phyloP scores from a whole-genome alignment of 2,113 vertebrate species.

The Dipodomys merriami region DNA sequence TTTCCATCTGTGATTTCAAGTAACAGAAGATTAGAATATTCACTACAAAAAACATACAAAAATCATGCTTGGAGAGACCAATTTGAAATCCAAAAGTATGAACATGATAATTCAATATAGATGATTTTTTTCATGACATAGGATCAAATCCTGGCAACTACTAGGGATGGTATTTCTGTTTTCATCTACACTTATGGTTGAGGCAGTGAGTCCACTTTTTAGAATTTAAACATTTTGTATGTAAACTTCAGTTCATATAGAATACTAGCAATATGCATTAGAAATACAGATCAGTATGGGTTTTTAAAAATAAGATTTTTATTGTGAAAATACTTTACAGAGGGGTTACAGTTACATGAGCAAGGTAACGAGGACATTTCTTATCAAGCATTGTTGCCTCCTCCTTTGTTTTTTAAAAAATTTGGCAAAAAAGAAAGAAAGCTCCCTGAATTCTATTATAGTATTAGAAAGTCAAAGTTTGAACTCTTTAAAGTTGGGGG shows the following conservation, averaged over 20 bases:
- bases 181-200: background rate
- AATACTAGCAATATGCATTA: background rate
- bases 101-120: background rate
- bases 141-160: background rate
- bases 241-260: background rate
- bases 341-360: no score
- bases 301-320: background rate
- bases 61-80: background rate
- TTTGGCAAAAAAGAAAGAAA: background rate
- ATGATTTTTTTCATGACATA: background rate
- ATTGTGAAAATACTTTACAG: no score
- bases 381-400: no score
- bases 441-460: background rate
- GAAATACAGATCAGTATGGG: background rate
- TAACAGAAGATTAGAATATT: background rate
- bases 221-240: background rate
- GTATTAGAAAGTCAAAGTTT: background rate
- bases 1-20: slow-evolving; percentile 90
- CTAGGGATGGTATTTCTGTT: background rate
- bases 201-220: background rate
- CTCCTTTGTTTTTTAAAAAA: background rate
- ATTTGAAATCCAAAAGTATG: background rate
- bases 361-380: no score
- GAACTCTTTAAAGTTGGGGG: background rate
- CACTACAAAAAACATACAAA: background rate